Evolutionary conservation across 2,113 vertebrate genomes (phyloP), one percentile per base, ranked within the genome.

Genomic region (Clarias magur): DNA sequence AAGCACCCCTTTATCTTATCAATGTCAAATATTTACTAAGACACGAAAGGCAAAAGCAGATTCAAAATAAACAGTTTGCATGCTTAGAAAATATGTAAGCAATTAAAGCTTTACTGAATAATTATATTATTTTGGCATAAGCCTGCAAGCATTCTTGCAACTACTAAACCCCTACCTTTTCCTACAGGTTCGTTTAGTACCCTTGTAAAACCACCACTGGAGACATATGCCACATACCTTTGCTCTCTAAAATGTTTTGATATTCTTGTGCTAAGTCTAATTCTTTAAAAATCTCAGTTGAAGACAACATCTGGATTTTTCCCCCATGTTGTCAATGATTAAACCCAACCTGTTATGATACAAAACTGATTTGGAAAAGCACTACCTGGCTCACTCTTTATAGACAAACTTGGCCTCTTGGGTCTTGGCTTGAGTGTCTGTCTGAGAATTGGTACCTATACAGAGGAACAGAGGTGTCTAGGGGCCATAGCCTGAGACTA

Each of bases 361-460:
- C 34, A 19, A 15, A 3, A 5, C 21, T 57, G 12, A 78, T 57
- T 19, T 54, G 27, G 53, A 81, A 86, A 70, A 67, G 59, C 72
- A 15, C 1, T n/a, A 70, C 62, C 65, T 48, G 34, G 10, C 23
- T 30, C 59, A 25, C 81, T 27, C 53, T 81, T 81, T 70, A 65
- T 38, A 25, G 42, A 54, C 60, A 12, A 53, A n/a, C 75, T 60
- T n/a, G 68, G 59, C 57, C 57, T 34, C 65, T 59, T 3, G 0
- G 15, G 25, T 0, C 25, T 27, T 85, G 79, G 54, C 75, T 85
- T 80, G 27, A 62, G 27, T 16, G 12, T 82, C 70, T 84, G 65
- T 83, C 73, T 84, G 23, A 79, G 53, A 79, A 79, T 19, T 7
- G 17, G 15, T 53, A 75, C 68, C 78, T 60, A 60, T 21, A 85